Conservation (phyloP, 2,888 invertebrate genomes). For the Callosobruchus maculatus region DNA sequence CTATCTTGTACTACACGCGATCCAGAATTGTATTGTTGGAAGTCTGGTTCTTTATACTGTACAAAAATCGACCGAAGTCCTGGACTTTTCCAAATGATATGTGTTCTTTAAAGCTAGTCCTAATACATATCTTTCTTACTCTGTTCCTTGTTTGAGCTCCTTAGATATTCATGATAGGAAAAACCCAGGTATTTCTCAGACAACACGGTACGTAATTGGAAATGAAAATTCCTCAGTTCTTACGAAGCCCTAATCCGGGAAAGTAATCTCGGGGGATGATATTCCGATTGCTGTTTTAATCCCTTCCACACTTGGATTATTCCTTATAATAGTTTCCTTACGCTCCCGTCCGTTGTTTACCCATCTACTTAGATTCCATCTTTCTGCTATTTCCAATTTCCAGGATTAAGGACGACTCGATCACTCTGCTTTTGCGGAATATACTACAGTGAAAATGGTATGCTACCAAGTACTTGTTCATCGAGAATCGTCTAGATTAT, state of each 20-base stretch:
- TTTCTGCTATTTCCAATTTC: conserved; percentile 6
- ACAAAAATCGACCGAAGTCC: too few relatives aligned
- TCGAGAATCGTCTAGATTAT: too few relatives aligned
- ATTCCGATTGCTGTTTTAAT: conserved; percentile 1
- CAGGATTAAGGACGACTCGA: conserved; percentile 2
- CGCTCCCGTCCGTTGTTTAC: background rate
- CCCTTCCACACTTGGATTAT: conserved; percentile 1
- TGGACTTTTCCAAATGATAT: too few relatives aligned
- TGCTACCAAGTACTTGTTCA: too few relatives aligned
- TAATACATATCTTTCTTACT: too few relatives aligned
- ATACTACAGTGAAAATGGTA: background rate
- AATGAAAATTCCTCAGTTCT: background rate
- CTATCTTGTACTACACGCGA: too few relatives aligned
- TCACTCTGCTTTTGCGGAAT: background rate
- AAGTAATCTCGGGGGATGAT: conserved; percentile 1
- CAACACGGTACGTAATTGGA: background rate
- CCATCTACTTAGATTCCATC: background rate
- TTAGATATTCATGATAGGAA: background rate
- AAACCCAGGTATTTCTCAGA: background rate
- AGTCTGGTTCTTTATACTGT: too few relatives aligned
- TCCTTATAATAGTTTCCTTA: conserved; percentile 5
- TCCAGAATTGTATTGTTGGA: too few relatives aligned
- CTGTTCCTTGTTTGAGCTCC: too few relatives aligned
- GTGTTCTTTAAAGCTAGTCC: too few relatives aligned
- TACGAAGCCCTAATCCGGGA: background rate